These are phyloP conservation scores for Scelioninae gen. 2 DNA, from an alignment of 2,888 invertebrate genomes.

Conservation along the genomic window DNA sequence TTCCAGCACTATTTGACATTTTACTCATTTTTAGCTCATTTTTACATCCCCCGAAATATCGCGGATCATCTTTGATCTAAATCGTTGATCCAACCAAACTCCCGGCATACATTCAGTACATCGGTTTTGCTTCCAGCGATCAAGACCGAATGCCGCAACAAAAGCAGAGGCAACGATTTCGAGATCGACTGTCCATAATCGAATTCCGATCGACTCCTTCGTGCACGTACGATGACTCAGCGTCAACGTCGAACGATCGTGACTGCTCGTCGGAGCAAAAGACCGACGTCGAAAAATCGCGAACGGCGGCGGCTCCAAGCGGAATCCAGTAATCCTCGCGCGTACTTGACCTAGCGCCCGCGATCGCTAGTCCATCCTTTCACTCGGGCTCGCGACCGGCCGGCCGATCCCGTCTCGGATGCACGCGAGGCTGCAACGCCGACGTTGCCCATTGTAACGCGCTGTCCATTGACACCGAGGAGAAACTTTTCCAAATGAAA, in stretches of 20 bases:
- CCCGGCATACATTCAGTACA: no score
- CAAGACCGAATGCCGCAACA: neutral
- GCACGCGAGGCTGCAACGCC: conserved; percentile 37
- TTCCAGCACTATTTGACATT: no score
- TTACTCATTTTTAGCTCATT: no score
- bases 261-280: conserved; percentile 21
- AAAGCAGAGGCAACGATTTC: conserved; percentile 7
- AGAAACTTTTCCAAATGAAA: conserved; percentile 58
- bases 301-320: conserved; percentile 41
- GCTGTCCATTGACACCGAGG: conserved; percentile 56
- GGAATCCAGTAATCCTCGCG: conserved; percentile 49
- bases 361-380: conserved; percentile 62
- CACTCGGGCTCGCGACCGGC: conserved; percentile 45
- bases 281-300: conserved; percentile 40
- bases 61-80: no score
- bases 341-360: conserved; percentile 64
- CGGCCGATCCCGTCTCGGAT: conserved; percentile 27
- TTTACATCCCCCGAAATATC: no score
- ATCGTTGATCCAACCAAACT: no score
- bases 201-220: neutral
- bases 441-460: conserved; percentile 42
- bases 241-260: conserved; percentile 15
- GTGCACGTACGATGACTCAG: conserved; percentile 33
- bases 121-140: no score
- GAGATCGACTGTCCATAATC: no score